Base-by-base conservation (phyloP, 2,888 invertebrate species). In the Xanthorhoe spadicearia region DNA sequence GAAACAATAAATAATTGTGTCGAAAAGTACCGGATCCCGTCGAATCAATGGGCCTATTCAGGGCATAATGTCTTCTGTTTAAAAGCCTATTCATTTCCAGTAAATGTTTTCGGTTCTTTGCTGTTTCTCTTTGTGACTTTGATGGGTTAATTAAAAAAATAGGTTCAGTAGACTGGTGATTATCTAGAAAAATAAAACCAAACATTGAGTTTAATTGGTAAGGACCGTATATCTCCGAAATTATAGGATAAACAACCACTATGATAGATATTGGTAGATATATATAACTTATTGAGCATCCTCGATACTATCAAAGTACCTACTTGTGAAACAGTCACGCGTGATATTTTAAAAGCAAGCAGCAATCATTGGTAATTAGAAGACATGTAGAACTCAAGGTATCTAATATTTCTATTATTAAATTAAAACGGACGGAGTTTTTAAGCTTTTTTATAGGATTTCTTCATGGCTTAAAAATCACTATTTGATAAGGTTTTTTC, bases 1-100 rank as follows among this genome's bases (percentile, higher is more conserved):
- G 65, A 79, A 80, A 75, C 83, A 82, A 84, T 80, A 74, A 77
- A 79, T 75, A 76, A 75, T 78, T 78, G 77, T 73, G 66, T 73
- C 71, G 70, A 69, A 73, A 74, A 76, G 72, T 71, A 67, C 70
- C 73, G 73, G 77, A 78, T 76, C 77, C 74, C 62, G 68, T 63
- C 63, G 74, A 75, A 77, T 78, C 74, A 78, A 75, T 73, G 66
- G 38, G 69, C 66, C 70, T 71, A 68, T 76, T 75, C 69, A 64
- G 66, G 64, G 66, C 69, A 65, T 71, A 72, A 77, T 73, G 72
- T 73, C 63, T 58, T 35, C 48, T 52, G 56, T 74, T 75, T 63
- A 55, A 35, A 61, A 65, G 61, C 8, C 46, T 48, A 64, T 68
- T 70, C 67, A 68, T 70, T 68, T 54, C 48, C 1, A 57, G 46